Evolutionary conservation across 2,113 vertebrate species (phyloP), one percentile per base, ranked within the genome.

Genomic region (Tyrannus savana): DNA sequence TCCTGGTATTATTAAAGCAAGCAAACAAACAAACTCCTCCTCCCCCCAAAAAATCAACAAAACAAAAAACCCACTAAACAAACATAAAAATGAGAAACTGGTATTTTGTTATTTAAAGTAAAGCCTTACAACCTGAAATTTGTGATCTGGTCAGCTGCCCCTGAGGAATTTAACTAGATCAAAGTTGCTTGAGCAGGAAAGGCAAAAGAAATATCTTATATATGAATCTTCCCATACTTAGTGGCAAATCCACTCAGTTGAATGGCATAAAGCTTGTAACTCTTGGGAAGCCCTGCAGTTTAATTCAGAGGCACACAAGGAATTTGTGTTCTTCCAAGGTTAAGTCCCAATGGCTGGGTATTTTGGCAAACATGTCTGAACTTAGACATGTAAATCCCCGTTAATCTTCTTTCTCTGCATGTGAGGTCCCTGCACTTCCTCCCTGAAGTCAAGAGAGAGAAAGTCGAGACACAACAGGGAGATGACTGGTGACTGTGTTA

Each of bases 281-380:
- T 79, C 66, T 53, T 76, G 49, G 41, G 63, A 91, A 90, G 7
- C 2, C 46, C 41, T 2, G 1, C 41, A 37, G n/a, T 79, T 91
- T 73, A 87, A 91, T 87, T 91, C 46, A 76, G 84, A 78, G 14
- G 39, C 27, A 74, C 28, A 30, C 30, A 49, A 68, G 19, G 82
- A 93, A 84, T 87, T 84, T 69, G 33, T 82, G 58, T 59, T 64
- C 37, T 79, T 91, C 81, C 64, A n/a, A 84, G 89, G 84, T 81
- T 75, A 67, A 84, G 39, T 89, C 66, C 49, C 82, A 73, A 1
- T 73, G 67, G 7, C 52, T 87, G 49, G 14, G 11, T 87, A 73
- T 93, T 94, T 93, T 82, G 92, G 72, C 84, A 94, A 91, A 31
- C n/a, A 30, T 66, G 67, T 90, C 90, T 94, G 92, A 83, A 87